phyloP scores from a whole-genome alignment of 2,797 vertebrate genomes.

The Tapera naevia region DNA sequence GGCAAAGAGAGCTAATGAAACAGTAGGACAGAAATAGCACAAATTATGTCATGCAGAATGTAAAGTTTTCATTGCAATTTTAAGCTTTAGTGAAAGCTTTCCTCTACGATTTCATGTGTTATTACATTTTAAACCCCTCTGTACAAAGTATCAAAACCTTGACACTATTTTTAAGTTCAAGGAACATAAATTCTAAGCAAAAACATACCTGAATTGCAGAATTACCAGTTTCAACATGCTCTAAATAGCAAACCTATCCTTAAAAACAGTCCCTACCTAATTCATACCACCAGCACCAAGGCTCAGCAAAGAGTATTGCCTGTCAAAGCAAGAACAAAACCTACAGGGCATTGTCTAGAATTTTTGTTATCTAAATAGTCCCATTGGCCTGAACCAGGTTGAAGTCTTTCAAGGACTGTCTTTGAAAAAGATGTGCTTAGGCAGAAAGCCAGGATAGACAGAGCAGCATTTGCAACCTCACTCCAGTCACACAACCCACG shows the following conservation, averaged over 20 bases:
- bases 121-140: not conserved
- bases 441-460: not conserved
- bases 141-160: constrained; percentile 9
- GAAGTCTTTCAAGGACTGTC: not conserved
- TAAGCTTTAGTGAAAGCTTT: constrained; percentile 55
- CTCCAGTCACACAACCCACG: not conserved
- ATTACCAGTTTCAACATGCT: not conserved
- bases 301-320: not conserved
- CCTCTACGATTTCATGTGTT: constrained; percentile 34
- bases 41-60: constrained; percentile 39
- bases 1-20: constrained; percentile 28
- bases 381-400: not conserved
- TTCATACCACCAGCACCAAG: not conserved
- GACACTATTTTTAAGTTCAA: not conserved
- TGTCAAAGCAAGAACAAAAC: not conserved
- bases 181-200: not conserved
- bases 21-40: constrained; percentile 35
- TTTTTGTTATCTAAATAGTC: not conserved
- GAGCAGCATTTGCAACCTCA: not conserved
- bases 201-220: not conserved
- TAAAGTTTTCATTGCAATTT: constrained; percentile 51
- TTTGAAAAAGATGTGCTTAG: not conserved
- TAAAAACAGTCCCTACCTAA: not conserved
- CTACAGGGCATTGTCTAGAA: not conserved
- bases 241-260: not conserved